A percentile compares a stretch with the other conserved stretches of the same genome.
Conservation (phyloP, 2,113 vertebrate species). For the Procavia capensis region DNA sequence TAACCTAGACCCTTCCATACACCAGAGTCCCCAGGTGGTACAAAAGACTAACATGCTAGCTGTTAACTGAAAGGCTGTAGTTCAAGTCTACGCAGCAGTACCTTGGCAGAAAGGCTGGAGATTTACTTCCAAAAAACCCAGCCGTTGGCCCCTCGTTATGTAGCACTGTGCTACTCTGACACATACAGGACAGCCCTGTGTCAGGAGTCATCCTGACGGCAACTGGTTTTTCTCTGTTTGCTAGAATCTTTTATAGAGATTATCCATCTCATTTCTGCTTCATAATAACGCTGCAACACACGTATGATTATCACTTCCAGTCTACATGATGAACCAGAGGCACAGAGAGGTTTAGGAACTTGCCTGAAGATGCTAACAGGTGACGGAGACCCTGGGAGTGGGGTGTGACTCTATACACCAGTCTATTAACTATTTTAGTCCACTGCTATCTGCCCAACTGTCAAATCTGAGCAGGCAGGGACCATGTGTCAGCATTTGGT, state of each 20-base stretch:
- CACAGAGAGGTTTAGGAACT: background rate
- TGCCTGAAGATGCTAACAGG: background rate
- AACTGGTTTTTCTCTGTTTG: background rate
- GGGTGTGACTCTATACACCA: background rate
- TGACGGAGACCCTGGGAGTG: background rate
- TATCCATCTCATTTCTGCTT: background rate
- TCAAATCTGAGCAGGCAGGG: background rate
- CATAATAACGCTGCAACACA: background rate
- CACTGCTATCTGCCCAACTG: background rate
- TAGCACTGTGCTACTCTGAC: background rate
- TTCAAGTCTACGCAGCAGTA: background rate
- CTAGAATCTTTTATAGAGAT: background rate
- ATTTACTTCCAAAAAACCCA: background rate
- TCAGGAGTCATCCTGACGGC: background rate
- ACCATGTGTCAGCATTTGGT: background rate
- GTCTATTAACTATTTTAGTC: background rate
- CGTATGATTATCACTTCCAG: background rate
- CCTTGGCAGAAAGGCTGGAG: background rate
- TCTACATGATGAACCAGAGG: constrained; percentile 26
- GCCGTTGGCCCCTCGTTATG: background rate
- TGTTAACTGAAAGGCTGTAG: background rate
- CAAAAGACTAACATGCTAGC: background rate
- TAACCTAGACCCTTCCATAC: background rate
- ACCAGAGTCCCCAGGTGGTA: background rate
- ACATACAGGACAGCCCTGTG: background rate